Percentiles rank a stretch among this genome's conserved stretches.
Conservation (phyloP, 2,888 invertebrate species). For the Eilema caniola region DNA sequence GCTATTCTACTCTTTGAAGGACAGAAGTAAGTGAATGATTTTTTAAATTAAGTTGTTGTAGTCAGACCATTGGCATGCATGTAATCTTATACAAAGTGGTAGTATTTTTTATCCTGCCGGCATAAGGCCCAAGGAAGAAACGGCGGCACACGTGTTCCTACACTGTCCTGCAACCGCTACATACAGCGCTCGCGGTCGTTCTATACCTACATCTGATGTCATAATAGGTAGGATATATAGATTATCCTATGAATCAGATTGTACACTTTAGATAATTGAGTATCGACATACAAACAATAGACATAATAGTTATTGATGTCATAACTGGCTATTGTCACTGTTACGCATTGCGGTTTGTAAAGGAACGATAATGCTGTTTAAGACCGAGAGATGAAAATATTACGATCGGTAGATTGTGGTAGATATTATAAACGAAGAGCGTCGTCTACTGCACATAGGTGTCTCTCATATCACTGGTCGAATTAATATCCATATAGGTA, state of each 20-base stretch:
- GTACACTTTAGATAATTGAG: slow-evolving; percentile 4
- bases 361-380: not conserved
- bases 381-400: not conserved
- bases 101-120: too few relatives aligned
- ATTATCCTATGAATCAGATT: slow-evolving; percentile 8
- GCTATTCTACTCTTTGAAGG: slow-evolving; percentile 78
- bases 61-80: too few relatives aligned
- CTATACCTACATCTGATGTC: too few relatives aligned
- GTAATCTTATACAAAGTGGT: too few relatives aligned
- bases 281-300: slow-evolving; percentile 10
- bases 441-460: not conserved
- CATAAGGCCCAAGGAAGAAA: too few relatives aligned
- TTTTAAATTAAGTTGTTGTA: not conserved
- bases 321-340: slow-evolving; percentile 14
- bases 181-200: too few relatives aligned
- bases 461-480: not conserved
- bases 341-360: slow-evolving; percentile 8
- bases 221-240: too few relatives aligned
- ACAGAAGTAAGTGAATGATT: slow-evolving; percentile 62
- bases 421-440: not conserved
- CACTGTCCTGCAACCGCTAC: too few relatives aligned
- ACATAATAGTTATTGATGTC: slow-evolving; percentile 8
- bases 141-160: too few relatives aligned
- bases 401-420: not conserved
- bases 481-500: too few relatives aligned